Evolutionary conservation across 2,888 invertebrate species (phyloP).

Genomic region (Alviniconcha strummeri): DNA sequence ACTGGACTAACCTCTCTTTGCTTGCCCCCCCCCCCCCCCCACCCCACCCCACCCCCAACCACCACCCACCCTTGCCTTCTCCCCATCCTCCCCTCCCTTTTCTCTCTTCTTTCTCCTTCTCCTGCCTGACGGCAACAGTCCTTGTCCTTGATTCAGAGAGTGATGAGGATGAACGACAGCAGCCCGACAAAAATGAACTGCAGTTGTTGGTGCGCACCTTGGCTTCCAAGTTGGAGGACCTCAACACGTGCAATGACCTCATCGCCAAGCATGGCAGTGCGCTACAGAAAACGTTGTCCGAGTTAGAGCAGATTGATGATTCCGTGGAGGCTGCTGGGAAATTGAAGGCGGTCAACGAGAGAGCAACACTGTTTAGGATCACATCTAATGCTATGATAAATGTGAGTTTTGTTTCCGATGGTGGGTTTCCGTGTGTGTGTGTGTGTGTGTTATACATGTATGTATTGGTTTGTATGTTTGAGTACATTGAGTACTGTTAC

Average conservation of each 20-base stretch:
- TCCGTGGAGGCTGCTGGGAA: conserved; percentile 63
- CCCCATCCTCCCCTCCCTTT: background rate
- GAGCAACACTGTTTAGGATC: conserved; percentile 94
- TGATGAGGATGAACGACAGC: conserved; percentile 74
- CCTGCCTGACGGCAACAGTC: conserved; percentile 31
- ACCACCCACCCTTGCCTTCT: background rate
- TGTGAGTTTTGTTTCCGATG: conserved; percentile 78
- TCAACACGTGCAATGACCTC: conserved; percentile 93
- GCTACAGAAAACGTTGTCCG: conserved; percentile 79
- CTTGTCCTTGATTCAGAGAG: conserved; percentile 77
- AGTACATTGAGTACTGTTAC: too few relatives aligned
- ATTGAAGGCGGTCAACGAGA: conserved; percentile 91
- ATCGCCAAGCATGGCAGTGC: conserved; percentile 91
- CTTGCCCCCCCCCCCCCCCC: background rate
- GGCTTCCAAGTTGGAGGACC: conserved; percentile 87
- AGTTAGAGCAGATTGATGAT: conserved; percentile 73
- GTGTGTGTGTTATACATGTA: too few relatives aligned
- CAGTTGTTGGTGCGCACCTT: conserved; percentile 78
- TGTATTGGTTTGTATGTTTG: too few relatives aligned
- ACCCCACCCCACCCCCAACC: background rate
- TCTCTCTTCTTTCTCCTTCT: background rate
- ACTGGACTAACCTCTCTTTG: background rate
- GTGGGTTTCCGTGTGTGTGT: background rate
- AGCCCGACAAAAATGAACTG: conserved; percentile 76
- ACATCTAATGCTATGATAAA: conserved; percentile 98